phyloP scores from a whole-genome alignment of 1,140 invertebrate species.

The Drosophila varians region DNA sequence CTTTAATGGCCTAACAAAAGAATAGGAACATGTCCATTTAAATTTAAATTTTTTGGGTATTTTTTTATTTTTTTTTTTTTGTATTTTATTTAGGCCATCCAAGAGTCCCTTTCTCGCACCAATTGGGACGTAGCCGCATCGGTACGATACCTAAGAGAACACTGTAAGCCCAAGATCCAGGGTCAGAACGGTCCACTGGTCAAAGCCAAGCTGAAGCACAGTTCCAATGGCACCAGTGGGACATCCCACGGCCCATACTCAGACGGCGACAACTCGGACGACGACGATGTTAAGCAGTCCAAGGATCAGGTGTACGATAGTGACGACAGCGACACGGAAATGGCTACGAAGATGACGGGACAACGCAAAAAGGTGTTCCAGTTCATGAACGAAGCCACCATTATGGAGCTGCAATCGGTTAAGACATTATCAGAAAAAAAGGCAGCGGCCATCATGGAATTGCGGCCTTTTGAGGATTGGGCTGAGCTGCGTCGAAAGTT shows the following conservation, averaged over 20 bases:
- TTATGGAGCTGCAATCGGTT: constrained; percentile 88
- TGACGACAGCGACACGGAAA: constrained; percentile 90
- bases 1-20: too few relatives aligned
- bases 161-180: constrained; percentile 59
- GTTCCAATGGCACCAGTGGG: constrained; percentile 68
- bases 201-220: constrained; percentile 47
- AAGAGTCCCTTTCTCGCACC: constrained; percentile 69
- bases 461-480: constrained; percentile 90
- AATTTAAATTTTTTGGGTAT: background rate
- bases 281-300: constrained; percentile 65
- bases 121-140: constrained; percentile 77
- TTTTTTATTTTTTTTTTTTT: background rate
- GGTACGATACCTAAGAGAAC: constrained; percentile 60
- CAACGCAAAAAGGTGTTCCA: constrained; percentile 90
- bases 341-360: constrained; percentile 87
- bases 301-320: constrained; percentile 84
- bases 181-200: constrained; percentile 28
- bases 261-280: constrained; percentile 66
- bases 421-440: constrained; percentile 90
- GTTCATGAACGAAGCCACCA: constrained; percentile 88
- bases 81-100: constrained; percentile 61
- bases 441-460: constrained; percentile 87
- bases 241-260: constrained; percentile 56
- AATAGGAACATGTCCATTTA: too few relatives aligned
- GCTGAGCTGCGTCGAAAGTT: constrained; percentile 89